These are phyloP conservation scores for Ametastegia equiseti DNA, from an alignment of 2,888 invertebrate species.

Conservation along the genomic window DNA sequence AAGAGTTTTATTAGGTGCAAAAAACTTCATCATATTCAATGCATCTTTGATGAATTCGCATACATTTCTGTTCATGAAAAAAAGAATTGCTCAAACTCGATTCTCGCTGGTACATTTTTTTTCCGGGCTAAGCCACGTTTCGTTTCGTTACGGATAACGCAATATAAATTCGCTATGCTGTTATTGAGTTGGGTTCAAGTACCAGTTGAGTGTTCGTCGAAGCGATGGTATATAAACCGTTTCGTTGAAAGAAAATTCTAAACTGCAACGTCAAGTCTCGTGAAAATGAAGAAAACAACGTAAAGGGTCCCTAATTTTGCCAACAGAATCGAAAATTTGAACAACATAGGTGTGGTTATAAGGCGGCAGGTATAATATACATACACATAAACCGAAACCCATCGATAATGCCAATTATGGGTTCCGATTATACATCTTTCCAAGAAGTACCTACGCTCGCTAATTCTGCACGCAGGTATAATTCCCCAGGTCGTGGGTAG, in stretches of 20 bases:
- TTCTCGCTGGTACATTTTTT: too few relatives aligned
- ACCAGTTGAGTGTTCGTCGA: too few relatives aligned
- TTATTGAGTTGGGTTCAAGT: too few relatives aligned
- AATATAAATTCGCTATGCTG: too few relatives aligned
- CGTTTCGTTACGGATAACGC: too few relatives aligned
- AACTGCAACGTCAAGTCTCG: neutral
- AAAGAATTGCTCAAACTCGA: too few relatives aligned
- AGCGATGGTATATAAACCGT: too few relatives aligned
- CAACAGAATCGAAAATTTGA: neutral
- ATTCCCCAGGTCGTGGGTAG: neutral
- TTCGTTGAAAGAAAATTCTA: too few relatives aligned
- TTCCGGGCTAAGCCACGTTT: too few relatives aligned
- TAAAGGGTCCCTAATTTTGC: neutral
- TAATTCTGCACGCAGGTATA: neutral
- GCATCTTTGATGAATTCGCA: neutral
- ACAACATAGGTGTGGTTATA: neutral
- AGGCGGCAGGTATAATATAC: neutral
- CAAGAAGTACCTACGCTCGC: neutral
- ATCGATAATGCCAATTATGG: neutral
- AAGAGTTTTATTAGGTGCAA: neutral
- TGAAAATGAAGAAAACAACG: neutral
- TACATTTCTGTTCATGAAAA: neutral
- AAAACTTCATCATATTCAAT: too few relatives aligned
- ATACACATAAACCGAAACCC: neutral
- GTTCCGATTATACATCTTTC: conserved; percentile 6